Conservation (phyloP, 2,797 vertebrate genomes). For the Adrianichthys oophorus region DNA sequence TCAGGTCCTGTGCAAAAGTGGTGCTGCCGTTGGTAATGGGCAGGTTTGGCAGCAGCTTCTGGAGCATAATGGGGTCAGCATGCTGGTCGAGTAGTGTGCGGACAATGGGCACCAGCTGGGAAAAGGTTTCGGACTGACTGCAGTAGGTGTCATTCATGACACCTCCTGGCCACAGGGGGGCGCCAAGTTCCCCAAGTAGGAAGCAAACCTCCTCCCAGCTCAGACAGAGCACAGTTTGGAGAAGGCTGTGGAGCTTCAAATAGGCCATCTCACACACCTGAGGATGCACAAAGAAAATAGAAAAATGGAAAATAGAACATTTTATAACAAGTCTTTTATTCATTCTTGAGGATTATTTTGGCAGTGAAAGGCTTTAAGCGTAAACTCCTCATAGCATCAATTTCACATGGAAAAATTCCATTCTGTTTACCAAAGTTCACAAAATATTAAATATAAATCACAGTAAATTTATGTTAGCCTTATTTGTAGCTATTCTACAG, state of each 20-base stretch:
- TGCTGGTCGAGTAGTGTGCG: conserved; percentile 91
- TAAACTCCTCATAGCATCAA: conserved; percentile 3
- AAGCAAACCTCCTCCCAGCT: conserved; percentile 88
- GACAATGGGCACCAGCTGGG: conserved; percentile 88
- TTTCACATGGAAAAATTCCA: no score
- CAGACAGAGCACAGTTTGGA: conserved; percentile 85
- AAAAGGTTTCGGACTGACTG: conserved; percentile 75
- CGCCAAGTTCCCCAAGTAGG: conserved; percentile 79
- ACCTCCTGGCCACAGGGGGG: conserved; percentile 66
- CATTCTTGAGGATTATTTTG: not conserved
- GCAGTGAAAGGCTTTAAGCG: no score
- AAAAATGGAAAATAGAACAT: not conserved
- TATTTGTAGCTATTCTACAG: no score
- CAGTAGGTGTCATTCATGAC: conserved; percentile 27
- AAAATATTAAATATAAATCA: no score
- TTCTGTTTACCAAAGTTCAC: no score
- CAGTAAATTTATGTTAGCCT: no score
- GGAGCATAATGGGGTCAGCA: conserved; percentile 82
- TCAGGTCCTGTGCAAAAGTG: conserved; percentile 93
- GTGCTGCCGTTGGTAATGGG: conserved; percentile 93
- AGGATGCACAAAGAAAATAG: not conserved
- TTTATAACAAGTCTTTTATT: not conserved
- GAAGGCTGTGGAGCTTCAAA: conserved; percentile 91
- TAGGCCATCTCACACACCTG: conserved; percentile 92
- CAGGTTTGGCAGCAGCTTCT: conserved; percentile 86